Percentiles rank a stretch among this genome's conserved stretches.
These are phyloP conservation scores for Myrmecobius fasciatus DNA, from an alignment of 2,113 vertebrate genomes.

Conservation along the genomic window DNA sequence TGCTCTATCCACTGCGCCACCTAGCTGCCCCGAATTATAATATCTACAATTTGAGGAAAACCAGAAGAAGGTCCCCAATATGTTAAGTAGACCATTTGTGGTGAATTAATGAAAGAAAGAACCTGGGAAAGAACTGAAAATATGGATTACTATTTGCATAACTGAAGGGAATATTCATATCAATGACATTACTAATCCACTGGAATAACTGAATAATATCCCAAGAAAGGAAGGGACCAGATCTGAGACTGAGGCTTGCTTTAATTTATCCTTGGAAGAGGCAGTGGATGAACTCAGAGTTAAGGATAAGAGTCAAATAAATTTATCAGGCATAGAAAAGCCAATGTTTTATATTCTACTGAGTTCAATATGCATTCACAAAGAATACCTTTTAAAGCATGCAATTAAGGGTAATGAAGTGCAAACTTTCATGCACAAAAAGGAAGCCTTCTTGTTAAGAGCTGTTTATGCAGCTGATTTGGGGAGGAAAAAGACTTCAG, in stretches of 20 bases:
- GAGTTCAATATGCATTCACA: conserved; percentile 69
- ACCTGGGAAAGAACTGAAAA: background rate
- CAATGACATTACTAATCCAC: background rate
- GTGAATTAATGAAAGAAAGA: background rate
- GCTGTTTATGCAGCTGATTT: conserved; percentile 54
- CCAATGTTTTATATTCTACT: conserved; percentile 69
- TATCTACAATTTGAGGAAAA: background rate
- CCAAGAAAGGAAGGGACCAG: background rate
- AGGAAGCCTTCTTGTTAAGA: conserved; percentile 71
- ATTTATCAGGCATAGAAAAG: conserved; percentile 78
- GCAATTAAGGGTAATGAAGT: conserved; percentile 80
- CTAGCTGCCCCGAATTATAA: no score
- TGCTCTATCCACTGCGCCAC: no score
- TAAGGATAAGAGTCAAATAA: conserved; percentile 68
- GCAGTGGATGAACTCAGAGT: conserved; percentile 55
- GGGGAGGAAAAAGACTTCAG: conserved; percentile 50
- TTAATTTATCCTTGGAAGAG: conserved; percentile 31
- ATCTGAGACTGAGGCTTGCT: background rate
- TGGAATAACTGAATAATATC: background rate
- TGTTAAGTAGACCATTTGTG: background rate
- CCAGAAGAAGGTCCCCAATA: background rate
- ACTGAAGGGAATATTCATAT: background rate
- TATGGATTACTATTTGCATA: background rate
- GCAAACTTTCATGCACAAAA: conserved; percentile 82
- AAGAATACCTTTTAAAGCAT: conserved; percentile 74